Percentiles rank a stretch among this genome's conserved stretches.
Conservation (phyloP, 2,888 invertebrate species). For the Zygaena filipendulae region DNA sequence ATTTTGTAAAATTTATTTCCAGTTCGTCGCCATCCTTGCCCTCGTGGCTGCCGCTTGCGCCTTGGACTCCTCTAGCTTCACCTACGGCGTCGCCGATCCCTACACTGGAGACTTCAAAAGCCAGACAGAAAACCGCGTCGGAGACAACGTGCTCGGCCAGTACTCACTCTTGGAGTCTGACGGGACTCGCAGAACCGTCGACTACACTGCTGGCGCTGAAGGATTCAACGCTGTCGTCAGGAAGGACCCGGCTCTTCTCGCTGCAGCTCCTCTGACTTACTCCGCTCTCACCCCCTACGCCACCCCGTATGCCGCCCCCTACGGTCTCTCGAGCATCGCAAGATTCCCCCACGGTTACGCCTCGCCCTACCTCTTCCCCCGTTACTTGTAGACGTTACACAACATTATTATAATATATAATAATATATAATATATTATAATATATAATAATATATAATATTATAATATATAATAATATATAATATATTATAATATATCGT, state of each 20-base stretch:
- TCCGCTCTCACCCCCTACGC: slow-evolving; percentile 15
- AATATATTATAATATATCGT: no score
- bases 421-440: background rate
- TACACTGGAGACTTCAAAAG: slow-evolving; percentile 67
- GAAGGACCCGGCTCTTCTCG: slow-evolving; percentile 50
- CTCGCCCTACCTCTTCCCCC: slow-evolving; percentile 26
- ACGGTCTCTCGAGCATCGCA: slow-evolving; percentile 17
- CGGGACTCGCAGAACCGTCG: slow-evolving; percentile 62
- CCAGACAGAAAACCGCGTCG: slow-evolving; percentile 59
- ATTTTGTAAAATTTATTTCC: slow-evolving; percentile 14
- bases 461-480: background rate
- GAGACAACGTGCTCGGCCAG: slow-evolving; percentile 61
- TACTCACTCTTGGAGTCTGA: slow-evolving; percentile 66
- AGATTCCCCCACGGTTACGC: slow-evolving; percentile 16
- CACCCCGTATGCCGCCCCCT: slow-evolving; percentile 19
- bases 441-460: background rate
- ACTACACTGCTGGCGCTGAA: slow-evolving; percentile 63
- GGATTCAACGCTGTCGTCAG: slow-evolving; percentile 69
- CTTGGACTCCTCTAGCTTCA: slow-evolving; percentile 48
- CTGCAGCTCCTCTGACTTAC: slow-evolving; percentile 21
- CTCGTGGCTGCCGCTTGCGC: slow-evolving; percentile 28
- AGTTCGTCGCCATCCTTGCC: slow-evolving; percentile 43
- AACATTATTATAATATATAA: background rate
- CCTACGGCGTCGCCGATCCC: slow-evolving; percentile 67
- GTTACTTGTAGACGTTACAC: slow-evolving; percentile 22